These are phyloP conservation scores for Anagyrus pseudococci DNA, from an alignment of 2,888 invertebrate species.

Conservation along the genomic window DNA sequence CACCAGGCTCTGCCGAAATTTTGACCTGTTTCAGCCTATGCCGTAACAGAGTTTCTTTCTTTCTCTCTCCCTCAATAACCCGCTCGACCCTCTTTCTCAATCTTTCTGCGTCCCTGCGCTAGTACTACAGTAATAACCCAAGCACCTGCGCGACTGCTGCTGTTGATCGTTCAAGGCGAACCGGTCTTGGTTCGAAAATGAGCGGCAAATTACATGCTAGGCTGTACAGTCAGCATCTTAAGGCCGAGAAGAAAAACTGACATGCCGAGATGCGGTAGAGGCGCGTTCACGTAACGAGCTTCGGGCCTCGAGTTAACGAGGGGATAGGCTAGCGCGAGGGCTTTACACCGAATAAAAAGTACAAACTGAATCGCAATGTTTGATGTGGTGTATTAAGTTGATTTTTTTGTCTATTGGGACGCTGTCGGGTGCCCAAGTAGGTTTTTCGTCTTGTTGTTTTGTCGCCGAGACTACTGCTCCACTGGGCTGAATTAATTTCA, in stretches of 20 bases:
- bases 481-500: slow-evolving; percentile 30
- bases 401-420: too few relatives aligned
- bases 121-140: not conserved
- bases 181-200: slow-evolving; percentile 41
- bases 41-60: too few relatives aligned
- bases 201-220: slow-evolving; percentile 45
- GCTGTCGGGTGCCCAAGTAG: not conserved
- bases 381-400: too few relatives aligned
- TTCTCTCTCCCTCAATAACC: too few relatives aligned
- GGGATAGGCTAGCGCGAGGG: too few relatives aligned
- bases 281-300: slow-evolving; percentile 3
- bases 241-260: slow-evolving; percentile 2
- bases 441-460: slow-evolving; percentile 18
- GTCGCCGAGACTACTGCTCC: slow-evolving; percentile 9
- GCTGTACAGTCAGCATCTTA: slow-evolving; percentile 3
- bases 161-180: slow-evolving; percentile 43
- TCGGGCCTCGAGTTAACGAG: too few relatives aligned
- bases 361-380: too few relatives aligned
- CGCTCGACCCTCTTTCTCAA: too few relatives aligned
- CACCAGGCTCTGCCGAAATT: too few relatives aligned
- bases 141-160: slow-evolving; percentile 7
- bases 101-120: not conserved
- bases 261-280: not conserved
- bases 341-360: too few relatives aligned
- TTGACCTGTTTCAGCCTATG: too few relatives aligned